These are phyloP conservation scores for Ceratina australensis DNA, from an alignment of 1,140 invertebrate species.

Conservation along the genomic window DNA sequence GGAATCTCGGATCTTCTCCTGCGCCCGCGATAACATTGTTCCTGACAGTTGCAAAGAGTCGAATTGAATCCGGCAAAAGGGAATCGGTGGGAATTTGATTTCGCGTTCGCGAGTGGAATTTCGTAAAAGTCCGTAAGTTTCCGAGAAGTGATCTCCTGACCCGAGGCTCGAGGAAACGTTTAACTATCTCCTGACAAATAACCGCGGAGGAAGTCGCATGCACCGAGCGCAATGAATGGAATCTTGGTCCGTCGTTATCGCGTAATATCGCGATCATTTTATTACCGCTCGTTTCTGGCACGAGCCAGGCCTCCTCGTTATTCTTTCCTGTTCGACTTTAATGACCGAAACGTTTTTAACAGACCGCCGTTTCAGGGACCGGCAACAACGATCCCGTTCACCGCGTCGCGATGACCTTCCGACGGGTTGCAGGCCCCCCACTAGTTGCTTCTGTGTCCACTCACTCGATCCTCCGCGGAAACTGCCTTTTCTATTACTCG, in stretches of 20 bases:
- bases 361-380: neutral
- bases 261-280: slow-evolving; percentile 15
- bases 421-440: neutral
- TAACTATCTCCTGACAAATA: neutral
- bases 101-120: too few relatives aligned
- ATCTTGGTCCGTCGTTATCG: slow-evolving; percentile 19
- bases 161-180: too few relatives aligned
- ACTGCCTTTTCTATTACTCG: too few relatives aligned
- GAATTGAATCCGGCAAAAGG: too few relatives aligned
- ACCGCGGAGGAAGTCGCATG: too few relatives aligned
- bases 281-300: slow-evolving; percentile 9
- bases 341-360: slow-evolving; percentile 1
- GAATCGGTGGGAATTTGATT: too few relatives aligned
- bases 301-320: neutral
- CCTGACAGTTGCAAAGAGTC: too few relatives aligned
- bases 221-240: neutral
- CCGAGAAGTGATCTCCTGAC: too few relatives aligned
- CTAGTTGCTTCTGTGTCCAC: neutral
- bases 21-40: too few relatives aligned
- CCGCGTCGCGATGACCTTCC: slow-evolving; percentile 2
- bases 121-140: too few relatives aligned
- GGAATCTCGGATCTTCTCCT: too few relatives aligned
- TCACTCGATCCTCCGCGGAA: neutral
- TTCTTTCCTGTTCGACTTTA: slow-evolving; percentile 7
- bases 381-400: slow-evolving; percentile 27